phyloP scores from a whole-genome alignment of 2,113 vertebrate species.

The Nesoenas mayeri region DNA sequence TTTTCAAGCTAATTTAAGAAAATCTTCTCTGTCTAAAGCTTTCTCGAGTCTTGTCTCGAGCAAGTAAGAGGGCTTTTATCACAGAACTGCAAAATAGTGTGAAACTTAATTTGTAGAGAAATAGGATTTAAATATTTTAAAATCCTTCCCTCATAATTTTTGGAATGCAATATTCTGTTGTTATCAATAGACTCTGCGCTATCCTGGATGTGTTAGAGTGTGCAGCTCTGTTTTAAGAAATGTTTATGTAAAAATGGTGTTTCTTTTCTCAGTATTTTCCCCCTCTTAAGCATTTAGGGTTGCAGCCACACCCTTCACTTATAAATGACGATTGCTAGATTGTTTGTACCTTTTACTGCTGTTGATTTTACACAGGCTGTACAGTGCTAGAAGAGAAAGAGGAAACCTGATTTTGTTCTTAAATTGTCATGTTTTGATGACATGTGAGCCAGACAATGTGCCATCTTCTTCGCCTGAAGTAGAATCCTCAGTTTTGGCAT shows the following conservation, averaged over 20 bases:
- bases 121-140: background rate
- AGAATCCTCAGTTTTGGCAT: background rate
- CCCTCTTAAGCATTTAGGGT: background rate
- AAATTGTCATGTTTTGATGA: background rate
- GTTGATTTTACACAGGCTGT: background rate
- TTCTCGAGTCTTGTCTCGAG: conserved; percentile 51
- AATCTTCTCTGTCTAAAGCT: conserved; percentile 60
- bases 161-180: conserved; percentile 23
- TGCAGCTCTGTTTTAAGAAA: background rate
- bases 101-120: conserved; percentile 7
- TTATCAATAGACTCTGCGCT: background rate
- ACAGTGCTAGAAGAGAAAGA: background rate
- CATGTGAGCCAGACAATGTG: background rate
- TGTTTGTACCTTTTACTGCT: background rate
- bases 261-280: background rate
- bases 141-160: background rate
- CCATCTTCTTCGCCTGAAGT: background rate
- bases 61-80: conserved; percentile 28
- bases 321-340: background rate
- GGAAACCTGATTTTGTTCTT: background rate
- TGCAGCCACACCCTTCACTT: background rate
- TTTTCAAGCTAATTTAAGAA: conserved; percentile 75
- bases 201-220: background rate
- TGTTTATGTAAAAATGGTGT: background rate
- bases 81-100: background rate